These are phyloP conservation scores for Machaerirhynchus nigripectus DNA, from an alignment of 2,113 vertebrate species.

Conservation along the genomic window DNA sequence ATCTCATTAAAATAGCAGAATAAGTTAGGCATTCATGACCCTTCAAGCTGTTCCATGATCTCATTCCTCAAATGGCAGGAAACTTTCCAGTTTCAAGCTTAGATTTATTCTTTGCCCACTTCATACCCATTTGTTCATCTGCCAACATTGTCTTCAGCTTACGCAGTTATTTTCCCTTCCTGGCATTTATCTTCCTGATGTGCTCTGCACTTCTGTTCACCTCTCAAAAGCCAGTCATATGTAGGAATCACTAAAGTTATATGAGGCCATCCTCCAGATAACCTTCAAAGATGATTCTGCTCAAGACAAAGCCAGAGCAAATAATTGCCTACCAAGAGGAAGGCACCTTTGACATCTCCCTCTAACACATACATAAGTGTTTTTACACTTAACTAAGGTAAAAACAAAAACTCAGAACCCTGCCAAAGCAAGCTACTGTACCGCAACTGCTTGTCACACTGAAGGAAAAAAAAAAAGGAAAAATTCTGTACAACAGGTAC, in stretches of 20 bases:
- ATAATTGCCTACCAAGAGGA: slow-evolving; percentile 17
- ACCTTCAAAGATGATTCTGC: slow-evolving; percentile 14
- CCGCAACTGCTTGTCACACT: background rate
- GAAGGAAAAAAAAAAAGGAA: background rate
- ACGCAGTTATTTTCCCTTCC: slow-evolving; percentile 42
- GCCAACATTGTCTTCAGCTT: slow-evolving; percentile 57
- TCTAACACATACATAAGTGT: background rate
- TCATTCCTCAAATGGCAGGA: slow-evolving; percentile 31
- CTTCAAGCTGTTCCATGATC: slow-evolving; percentile 7
- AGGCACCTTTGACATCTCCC: background rate
- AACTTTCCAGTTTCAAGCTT: slow-evolving; percentile 9
- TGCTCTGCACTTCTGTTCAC: slow-evolving; percentile 48
- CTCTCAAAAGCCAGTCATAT: slow-evolving; percentile 7
- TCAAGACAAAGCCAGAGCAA: background rate
- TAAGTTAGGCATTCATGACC: background rate
- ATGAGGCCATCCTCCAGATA: slow-evolving; percentile 13
- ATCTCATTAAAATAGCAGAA: slow-evolving; percentile 10
- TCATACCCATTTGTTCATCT: slow-evolving; percentile 43
- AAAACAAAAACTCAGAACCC: background rate
- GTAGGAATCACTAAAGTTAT: slow-evolving; percentile 8
- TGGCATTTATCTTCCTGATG: slow-evolving; percentile 44
- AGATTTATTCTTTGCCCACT: slow-evolving; percentile 36
- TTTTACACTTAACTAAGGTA: background rate
- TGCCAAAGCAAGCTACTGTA: background rate
- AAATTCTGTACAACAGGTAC: background rate